A percentile compares a stretch with the other conserved stretches of the same genome.
These are phyloP conservation scores for Phylloscopus trochilus DNA, from an alignment of 2,113 vertebrate genomes.

Conservation along the genomic window DNA sequence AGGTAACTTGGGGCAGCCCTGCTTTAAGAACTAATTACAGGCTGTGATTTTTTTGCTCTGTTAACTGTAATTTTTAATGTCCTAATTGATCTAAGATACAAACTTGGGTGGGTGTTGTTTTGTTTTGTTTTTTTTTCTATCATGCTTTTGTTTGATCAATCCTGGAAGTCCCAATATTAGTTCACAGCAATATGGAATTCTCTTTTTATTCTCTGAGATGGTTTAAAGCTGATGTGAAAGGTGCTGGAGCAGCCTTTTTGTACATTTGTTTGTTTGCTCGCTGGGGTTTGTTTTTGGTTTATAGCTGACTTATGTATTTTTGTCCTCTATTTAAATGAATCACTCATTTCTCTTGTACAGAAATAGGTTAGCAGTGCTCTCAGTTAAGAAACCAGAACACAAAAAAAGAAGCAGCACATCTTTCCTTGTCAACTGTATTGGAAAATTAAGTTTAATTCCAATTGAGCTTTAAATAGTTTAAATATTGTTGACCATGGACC, in stretches of 20 bases:
- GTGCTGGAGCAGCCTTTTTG: not conserved
- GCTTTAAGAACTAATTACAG: fast-evolving
- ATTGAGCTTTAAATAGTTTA: not conserved
- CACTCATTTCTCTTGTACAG: not conserved
- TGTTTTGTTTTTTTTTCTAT: not conserved
- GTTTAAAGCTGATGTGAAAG: not conserved
- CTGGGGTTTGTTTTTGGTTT: not conserved
- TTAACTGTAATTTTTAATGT: not conserved
- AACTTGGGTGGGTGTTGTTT: fast-evolving
- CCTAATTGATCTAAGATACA: fast-evolving
- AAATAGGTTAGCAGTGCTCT: not conserved
- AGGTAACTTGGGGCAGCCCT: fast-evolving
- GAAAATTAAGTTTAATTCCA: not conserved
- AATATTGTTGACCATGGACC: not conserved
- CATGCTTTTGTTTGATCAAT: fast-evolving
- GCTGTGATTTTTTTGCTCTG: fast-evolving
- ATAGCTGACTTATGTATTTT: not conserved
- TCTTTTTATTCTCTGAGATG: not conserved
- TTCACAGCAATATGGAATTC: fast-evolving
- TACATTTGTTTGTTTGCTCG: not conserved
- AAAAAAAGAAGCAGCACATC: fast-evolving
- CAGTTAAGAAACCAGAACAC: fast-evolving
- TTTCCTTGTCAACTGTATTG: not conserved
- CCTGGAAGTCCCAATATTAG: fast-evolving
- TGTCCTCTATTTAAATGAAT: fast-evolving